A percentile compares a stretch with the other conserved stretches of the same genome.
These are phyloP conservation scores for Aratinga solstitialis DNA, from an alignment of 2,797 vertebrate species.

Conservation along the genomic window DNA sequence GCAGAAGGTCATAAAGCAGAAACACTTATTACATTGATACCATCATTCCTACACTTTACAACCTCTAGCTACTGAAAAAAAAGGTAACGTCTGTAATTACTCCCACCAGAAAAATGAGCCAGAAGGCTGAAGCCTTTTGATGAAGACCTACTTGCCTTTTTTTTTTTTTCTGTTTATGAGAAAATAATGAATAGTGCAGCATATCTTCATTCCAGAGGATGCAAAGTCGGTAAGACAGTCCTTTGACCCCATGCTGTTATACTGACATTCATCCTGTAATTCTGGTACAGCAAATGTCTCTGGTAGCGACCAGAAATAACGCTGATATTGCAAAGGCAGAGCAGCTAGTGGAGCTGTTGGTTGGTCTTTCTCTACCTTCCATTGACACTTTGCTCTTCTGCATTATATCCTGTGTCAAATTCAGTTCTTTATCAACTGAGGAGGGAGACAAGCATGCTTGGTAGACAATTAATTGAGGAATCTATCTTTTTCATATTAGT, in stretches of 20 bases:
- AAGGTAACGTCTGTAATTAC: background rate
- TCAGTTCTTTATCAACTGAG: background rate
- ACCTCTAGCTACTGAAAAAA: background rate
- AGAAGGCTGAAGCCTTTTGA: background rate
- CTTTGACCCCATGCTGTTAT: background rate
- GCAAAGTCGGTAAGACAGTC: background rate
- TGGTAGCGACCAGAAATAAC: background rate
- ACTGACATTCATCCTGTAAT: background rate
- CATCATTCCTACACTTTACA: background rate
- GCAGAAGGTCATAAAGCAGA: background rate
- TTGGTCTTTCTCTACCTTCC: background rate
- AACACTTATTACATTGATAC: background rate
- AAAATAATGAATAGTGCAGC: background rate
- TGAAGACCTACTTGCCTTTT: background rate
- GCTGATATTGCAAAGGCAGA: accelerated
- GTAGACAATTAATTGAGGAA: background rate
- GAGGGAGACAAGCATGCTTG: accelerated
- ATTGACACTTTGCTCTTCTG: background rate
- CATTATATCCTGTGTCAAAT: background rate
- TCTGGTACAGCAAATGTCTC: background rate
- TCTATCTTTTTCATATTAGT: background rate
- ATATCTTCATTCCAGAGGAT: background rate
- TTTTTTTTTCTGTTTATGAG: background rate
- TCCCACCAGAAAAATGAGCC: background rate
- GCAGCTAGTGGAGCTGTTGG: background rate